Conservation (phyloP, 2,113 vertebrate genomes). For the Manacus vitellinus region DNA sequence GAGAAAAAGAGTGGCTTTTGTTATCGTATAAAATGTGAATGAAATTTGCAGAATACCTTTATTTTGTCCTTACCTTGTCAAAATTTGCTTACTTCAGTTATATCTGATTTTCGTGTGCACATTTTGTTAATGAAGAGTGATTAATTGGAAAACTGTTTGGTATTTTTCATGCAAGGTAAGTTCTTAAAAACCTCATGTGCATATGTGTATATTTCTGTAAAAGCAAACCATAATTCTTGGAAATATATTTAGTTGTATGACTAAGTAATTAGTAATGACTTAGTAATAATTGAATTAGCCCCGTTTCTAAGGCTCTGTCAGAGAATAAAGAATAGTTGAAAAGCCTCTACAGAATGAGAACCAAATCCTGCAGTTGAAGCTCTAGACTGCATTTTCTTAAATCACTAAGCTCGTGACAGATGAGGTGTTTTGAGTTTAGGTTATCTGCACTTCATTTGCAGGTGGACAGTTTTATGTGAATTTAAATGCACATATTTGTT, state of each 20-base stretch:
- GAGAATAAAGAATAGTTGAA: not conserved
- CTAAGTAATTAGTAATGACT: not conserved
- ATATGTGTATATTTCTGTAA: not conserved
- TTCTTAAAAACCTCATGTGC: not conserved
- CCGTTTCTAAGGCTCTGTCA: not conserved
- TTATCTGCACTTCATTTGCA: not conserved
- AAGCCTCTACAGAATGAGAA: not conserved
- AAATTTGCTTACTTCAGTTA: not conserved
- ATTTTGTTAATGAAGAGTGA: not conserved
- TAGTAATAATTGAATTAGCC: not conserved
- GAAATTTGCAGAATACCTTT: not conserved
- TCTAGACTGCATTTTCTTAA: not conserved
- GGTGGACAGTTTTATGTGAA: not conserved
- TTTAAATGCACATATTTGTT: not conserved
- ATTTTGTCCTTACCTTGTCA: not conserved
- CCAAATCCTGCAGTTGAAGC: not conserved
- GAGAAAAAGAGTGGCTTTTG: not conserved
- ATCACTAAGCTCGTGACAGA: not conserved
- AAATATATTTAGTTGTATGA: not conserved
- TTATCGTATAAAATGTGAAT: not conserved
- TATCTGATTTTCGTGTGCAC: not conserved
- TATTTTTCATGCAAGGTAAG: not conserved
- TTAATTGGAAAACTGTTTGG: not conserved
- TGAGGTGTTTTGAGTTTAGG: not conserved
- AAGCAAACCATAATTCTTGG: not conserved